Evolutionary conservation across 2,113 vertebrate genomes (phyloP).

Genomic region (Atrichornis clamosus): DNA sequence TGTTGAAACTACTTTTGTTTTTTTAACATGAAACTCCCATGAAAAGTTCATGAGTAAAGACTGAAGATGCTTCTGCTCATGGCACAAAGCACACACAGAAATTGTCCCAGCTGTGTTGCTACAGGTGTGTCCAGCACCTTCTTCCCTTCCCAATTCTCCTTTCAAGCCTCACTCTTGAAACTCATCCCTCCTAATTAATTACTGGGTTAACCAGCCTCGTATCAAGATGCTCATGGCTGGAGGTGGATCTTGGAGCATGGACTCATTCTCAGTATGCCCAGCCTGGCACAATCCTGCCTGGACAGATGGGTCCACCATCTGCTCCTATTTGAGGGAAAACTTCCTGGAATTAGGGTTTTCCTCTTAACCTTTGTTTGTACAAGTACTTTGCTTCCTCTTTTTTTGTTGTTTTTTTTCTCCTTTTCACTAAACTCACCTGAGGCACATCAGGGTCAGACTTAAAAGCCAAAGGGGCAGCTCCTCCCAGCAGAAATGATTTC

Average conservation of each 20-base stretch:
- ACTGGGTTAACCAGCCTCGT: slow-evolving; percentile 3
- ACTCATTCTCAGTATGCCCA: slow-evolving; percentile 24
- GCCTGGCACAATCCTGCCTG: slow-evolving; percentile 21
- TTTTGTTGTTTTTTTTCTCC: background rate
- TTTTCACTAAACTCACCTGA: background rate
- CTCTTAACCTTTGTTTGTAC: slow-evolving; percentile 19
- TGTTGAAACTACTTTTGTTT: background rate
- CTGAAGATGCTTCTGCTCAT: background rate
- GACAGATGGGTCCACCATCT: slow-evolving; percentile 59
- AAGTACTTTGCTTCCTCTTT: background rate
- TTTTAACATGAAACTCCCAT: background rate
- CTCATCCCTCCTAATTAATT: slow-evolving; percentile 41
- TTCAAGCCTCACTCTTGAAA: background rate
- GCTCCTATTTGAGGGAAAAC: slow-evolving; percentile 16
- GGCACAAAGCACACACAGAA: background rate
- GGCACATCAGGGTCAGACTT: background rate
- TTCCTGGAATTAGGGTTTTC: slow-evolving; percentile 24
- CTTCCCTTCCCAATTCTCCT: background rate
- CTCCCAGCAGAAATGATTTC: background rate
- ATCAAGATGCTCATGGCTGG: slow-evolving; percentile 22
- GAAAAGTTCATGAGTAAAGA: background rate
- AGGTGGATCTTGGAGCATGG: slow-evolving; percentile 47
- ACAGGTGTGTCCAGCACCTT: background rate
- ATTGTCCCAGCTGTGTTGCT: background rate
- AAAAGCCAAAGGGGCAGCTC: background rate